Base-by-base conservation (phyloP, 2,888 invertebrate species). In the Frankliniella intonsa region DNA sequence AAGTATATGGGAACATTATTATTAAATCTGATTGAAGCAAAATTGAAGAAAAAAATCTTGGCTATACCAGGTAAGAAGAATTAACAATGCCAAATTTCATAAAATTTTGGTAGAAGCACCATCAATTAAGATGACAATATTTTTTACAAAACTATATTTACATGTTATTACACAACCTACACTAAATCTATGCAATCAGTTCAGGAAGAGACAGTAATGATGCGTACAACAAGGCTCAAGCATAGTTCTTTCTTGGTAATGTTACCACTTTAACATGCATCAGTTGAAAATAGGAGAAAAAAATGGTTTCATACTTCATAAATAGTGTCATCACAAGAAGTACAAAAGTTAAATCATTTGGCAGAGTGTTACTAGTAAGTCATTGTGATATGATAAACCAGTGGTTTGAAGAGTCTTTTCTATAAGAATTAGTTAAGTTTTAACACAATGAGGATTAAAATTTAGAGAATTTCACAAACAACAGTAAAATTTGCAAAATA, bases 401-500 rank as follows among this genome's bases (percentile, higher is more conserved):
- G 38, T 38, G 38, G 38, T 38, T 38, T 38, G 38, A 38, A 38
- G 5, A 38, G 38, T 38, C 38, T 38, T 55, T 17, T 55, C 17
- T 55, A 14, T 12, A 12, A 62, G 62, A 19, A 14, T 17, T n/a
- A 19, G 19, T 19, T 17, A 14, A n/a, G 62, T 62, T n/a, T 62
- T 14, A 62, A 62, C 62, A 62, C 14, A 14, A n/a, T 17, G 62
- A 19, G n/a, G 62, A 19, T 62, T 19, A 62, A 62, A 62, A 7
- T 62, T 62, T 19, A 62, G n/a, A 62, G 62, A n/a, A 62, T 7
- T 62, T 62, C 62, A 62, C 62, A 62, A 62, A 62, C 62, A 62
- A 62, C n/a, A 62, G 62, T 62, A 62, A 62, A 62, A 62, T 62
- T 62, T 62, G 62, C 62, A 62, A 62, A n/a, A 62, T 19, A 17